Percentiles rank a stretch among this genome's conserved stretches.
These are phyloP conservation scores for Bubo scandiacus DNA, from an alignment of 2,113 vertebrate genomes.

Conservation along the genomic window DNA sequence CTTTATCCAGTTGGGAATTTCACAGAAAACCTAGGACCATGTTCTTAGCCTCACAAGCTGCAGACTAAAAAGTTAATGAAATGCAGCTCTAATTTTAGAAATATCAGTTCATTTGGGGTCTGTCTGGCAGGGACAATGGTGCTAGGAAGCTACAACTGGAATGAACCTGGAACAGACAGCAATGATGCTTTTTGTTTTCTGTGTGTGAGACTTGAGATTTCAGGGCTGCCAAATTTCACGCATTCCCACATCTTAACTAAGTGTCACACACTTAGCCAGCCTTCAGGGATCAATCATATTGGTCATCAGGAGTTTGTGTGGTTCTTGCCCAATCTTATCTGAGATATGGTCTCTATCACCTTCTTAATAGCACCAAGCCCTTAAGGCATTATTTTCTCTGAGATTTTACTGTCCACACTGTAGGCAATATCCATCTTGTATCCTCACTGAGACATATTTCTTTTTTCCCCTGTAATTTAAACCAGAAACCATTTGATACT, in stretches of 20 bases:
- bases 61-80: neutral
- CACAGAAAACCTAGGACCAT: neutral
- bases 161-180: neutral
- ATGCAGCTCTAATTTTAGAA: conserved; percentile 9
- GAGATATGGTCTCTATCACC: neutral
- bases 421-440: neutral
- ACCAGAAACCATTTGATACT: neutral
- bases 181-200: neutral
- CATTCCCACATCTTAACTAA: neutral
- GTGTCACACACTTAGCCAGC: neutral
- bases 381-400: neutral
- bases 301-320: neutral
- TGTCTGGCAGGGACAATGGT: neutral
- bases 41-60: neutral
- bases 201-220: neutral
- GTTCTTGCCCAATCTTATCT: neutral
- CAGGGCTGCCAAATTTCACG: neutral
- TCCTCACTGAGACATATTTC: neutral
- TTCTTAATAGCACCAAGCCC: neutral
- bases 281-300: neutral
- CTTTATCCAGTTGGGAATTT: conserved; percentile 5
- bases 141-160: neutral
- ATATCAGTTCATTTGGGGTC: neutral
- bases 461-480: neutral
- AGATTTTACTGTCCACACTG: neutral